Evolutionary conservation across 2,797 vertebrate species (phyloP).

Genomic region (Lagocephalus sceleratus): DNA sequence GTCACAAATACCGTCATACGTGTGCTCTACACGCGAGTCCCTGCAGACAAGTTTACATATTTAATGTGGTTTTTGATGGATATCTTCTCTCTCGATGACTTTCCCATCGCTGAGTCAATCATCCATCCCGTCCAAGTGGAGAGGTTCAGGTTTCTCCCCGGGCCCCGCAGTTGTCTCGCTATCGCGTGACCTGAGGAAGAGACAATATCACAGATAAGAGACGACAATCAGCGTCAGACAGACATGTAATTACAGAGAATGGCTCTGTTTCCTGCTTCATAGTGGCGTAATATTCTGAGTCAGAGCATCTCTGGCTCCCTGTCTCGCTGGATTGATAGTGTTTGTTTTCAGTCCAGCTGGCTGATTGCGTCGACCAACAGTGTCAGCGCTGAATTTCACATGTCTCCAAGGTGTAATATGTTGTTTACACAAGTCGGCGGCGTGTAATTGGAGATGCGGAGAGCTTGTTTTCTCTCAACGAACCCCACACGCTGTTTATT

Average conservation of each 20-base stretch:
- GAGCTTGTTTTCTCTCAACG: conserved; percentile 32
- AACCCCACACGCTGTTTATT: conserved; percentile 12
- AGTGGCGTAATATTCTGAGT: conserved; percentile 23
- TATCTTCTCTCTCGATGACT: conserved; percentile 45
- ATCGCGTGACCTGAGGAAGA: conserved; percentile 89
- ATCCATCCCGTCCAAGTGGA: conserved; percentile 58
- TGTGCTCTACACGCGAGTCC: conserved; percentile 34
- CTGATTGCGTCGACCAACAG: conserved; percentile 23
- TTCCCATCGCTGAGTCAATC: conserved; percentile 49
- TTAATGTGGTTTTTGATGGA: conserved; percentile 57
- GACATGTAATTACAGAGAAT: conserved; percentile 37
- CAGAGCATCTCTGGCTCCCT: conserved; percentile 10
- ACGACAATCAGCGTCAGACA: conserved; percentile 32
- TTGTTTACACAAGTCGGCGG: conserved; percentile 40
- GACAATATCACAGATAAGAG: conserved; percentile 31
- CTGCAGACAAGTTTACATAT: conserved; percentile 24
- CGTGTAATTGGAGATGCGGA: conserved; percentile 30
- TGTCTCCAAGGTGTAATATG: conserved; percentile 36
- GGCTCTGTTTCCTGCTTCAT: conserved; percentile 10
- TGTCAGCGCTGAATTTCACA: conserved; percentile 30
- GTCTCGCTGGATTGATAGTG: conserved; percentile 25
- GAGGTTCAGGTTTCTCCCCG: conserved; percentile 53
- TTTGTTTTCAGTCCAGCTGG: conserved; percentile 20
- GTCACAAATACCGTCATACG: conserved; percentile 34
- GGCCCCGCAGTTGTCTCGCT: conserved; percentile 74